Evolutionary conservation across 2,888 invertebrate species (phyloP).

Genomic region (Troilus luridus): DNA sequence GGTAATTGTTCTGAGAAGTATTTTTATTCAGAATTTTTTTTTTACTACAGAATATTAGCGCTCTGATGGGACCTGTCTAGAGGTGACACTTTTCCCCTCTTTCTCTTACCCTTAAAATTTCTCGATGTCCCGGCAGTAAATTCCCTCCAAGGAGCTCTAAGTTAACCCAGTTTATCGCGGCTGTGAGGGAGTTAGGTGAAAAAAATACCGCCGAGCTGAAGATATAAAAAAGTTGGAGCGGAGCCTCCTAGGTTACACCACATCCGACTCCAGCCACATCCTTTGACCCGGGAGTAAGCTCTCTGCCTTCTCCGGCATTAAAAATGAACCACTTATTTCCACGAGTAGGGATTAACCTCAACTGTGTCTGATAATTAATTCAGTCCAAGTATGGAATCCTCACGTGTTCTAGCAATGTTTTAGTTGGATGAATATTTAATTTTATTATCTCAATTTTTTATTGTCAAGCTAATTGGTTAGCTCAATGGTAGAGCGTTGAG

Average conservation of each 20-base stretch:
- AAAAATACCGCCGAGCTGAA: constrained; percentile 30
- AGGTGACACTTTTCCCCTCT: constrained; percentile 12
- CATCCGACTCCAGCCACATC: constrained; percentile 44
- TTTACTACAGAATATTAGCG: neutral
- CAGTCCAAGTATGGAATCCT: neutral
- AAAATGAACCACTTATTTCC: constrained; percentile 34
- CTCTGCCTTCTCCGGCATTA: neutral
- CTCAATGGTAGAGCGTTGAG: too few species aligned
- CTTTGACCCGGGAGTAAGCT: constrained; percentile 18
- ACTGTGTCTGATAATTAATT: constrained; percentile 20
- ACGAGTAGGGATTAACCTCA: constrained; percentile 3
- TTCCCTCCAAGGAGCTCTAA: constrained; percentile 23
- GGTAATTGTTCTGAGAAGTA: neutral
- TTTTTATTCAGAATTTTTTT: neutral
- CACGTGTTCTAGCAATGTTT: neutral
- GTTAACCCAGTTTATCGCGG: constrained; percentile 26
- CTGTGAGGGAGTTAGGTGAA: constrained; percentile 7
- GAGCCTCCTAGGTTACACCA: constrained; percentile 41
- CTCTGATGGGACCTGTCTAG: neutral
- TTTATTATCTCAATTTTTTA: neutral
- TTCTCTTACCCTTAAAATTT: constrained; percentile 16
- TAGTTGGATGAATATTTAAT: neutral
- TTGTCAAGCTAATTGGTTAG: too few species aligned
- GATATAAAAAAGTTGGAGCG: constrained; percentile 33
- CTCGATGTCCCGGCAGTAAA: constrained; percentile 19